Base-by-base conservation (phyloP, 2,888 invertebrate species). In the Caenorhabditis parvicauda region DNA sequence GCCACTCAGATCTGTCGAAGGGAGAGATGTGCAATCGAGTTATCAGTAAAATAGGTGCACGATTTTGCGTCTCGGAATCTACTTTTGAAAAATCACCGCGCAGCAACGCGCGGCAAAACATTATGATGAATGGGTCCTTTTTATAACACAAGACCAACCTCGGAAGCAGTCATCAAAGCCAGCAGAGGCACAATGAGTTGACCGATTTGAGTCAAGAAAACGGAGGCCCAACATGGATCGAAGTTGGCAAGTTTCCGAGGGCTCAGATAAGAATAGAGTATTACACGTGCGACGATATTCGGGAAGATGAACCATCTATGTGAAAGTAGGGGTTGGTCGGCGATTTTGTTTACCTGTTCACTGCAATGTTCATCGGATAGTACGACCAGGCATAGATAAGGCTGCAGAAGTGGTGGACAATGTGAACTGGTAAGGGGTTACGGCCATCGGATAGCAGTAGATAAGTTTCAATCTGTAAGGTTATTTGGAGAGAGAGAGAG, bases 151-250 rank as follows among this genome's bases (percentile, higher is more conserved):
- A 37, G 12, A 42, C 47, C 25, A 21, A 64, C 60, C 29, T 41
- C 47, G 6, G 59, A 41, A 3, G 61, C 64, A 0, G 54, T 51
- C n/a, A 67, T 24, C 0, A 55, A 42, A 5, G 49, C 58, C 19
- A 64, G 7, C 6, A 64, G 52, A 28, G 59, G 63, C 4, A 69
- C 42, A 29, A 69, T 57, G 27, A 69, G 53, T n/a, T 67, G 64
- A 17, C 53, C 38, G 54, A 69, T 64, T 52, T 69, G 69, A n/a
- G 65, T 61, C 37, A 49, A 28, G 27, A 51, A 58, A 17, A 69
- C 69, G 9, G 59, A 42, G 6, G 59, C 58, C 64, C 65, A 69
- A 27, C 69, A 69, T n/a, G 69, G 69, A 35, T 53, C 46, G 21
- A 61, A 37, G n/a, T n/a, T n/a, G n/a, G n/a, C n/a, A n/a, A 65